phyloP scores from a whole-genome alignment of 1,140 invertebrate genomes.

The Diabrotica undecimpunctata region DNA sequence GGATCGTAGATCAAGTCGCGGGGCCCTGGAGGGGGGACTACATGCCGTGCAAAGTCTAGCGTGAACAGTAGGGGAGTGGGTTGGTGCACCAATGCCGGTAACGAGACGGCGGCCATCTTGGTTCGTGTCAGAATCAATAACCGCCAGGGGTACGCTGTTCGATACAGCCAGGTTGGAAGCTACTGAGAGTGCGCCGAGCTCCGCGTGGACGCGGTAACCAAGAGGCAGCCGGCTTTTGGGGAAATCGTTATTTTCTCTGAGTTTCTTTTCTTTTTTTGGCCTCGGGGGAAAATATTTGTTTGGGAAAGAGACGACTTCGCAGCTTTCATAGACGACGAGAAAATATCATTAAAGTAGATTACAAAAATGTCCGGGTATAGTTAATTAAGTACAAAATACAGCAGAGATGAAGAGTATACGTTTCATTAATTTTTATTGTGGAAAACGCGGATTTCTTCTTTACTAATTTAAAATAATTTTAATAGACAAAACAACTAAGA shows the following conservation, averaged over 20 bases:
- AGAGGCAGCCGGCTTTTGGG: background rate
- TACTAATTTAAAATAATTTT: too few relatives aligned
- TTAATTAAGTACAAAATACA: too few relatives aligned
- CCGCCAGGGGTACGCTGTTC: slow-evolving; percentile 32
- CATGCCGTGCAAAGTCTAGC: slow-evolving; percentile 31
- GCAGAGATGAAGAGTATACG: too few relatives aligned
- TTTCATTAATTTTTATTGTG: too few relatives aligned
- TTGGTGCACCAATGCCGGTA: slow-evolving; percentile 30
- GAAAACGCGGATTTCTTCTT: too few relatives aligned
- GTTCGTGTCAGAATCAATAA: slow-evolving; percentile 37
- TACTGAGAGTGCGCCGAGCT: slow-evolving; percentile 23
- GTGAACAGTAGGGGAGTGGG: slow-evolving; percentile 30
- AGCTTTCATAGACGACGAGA: too few relatives aligned
- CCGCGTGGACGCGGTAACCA: slow-evolving; percentile 4
- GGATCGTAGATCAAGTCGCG: slow-evolving; percentile 38
- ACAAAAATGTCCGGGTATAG: too few relatives aligned
- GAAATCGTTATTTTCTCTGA: background rate
- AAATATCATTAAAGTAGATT: too few relatives aligned
- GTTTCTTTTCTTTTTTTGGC: background rate
- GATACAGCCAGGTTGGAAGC: slow-evolving; percentile 30
- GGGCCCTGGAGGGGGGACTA: slow-evolving; percentile 19
- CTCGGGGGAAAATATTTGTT: background rate
- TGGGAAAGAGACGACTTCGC: background rate
- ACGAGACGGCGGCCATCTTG: slow-evolving; percentile 44
- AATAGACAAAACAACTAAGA: too few relatives aligned